phyloP scores from a whole-genome alignment of 2,113 vertebrate genomes.

The Ondatra zibethicus region DNA sequence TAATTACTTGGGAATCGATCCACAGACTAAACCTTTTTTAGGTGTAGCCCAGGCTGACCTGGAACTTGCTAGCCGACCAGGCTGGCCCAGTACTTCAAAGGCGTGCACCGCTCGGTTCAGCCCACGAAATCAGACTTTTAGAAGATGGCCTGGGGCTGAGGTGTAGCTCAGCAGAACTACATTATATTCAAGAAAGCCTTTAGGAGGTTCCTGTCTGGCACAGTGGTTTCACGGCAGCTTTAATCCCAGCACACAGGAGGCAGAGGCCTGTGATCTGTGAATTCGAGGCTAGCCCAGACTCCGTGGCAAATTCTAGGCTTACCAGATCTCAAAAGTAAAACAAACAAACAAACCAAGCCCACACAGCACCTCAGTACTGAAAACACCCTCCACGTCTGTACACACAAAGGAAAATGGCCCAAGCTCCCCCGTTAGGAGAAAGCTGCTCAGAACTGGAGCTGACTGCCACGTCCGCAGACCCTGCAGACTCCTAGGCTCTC shows the following conservation, averaged over 20 bases:
- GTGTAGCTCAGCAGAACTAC: background rate
- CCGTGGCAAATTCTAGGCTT: background rate
- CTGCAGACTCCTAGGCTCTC: background rate
- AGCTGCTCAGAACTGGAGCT: background rate
- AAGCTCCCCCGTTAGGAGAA: background rate
- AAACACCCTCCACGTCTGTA: background rate
- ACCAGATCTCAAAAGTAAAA: too few relatives aligned
- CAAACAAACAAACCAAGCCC: background rate
- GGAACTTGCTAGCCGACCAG: background rate
- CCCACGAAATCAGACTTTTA: background rate
- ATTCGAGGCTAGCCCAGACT: background rate
- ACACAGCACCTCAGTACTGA: background rate
- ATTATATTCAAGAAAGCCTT: background rate
- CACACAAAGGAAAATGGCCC: background rate
- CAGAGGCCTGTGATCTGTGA: background rate
- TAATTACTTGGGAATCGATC: background rate
- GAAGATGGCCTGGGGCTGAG: background rate
- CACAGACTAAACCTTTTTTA: background rate
- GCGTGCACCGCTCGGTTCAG: too few relatives aligned
- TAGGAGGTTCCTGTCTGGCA: background rate
- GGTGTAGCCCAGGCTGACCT: background rate
- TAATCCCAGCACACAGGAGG: background rate
- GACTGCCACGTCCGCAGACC: background rate
- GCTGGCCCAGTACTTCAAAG: background rate
- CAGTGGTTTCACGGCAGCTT: too few relatives aligned